Evolutionary conservation across 1,140 invertebrate species (phyloP), one percentile per base, ranked within the genome.

Genomic region (Zaprionus africanus): DNA sequence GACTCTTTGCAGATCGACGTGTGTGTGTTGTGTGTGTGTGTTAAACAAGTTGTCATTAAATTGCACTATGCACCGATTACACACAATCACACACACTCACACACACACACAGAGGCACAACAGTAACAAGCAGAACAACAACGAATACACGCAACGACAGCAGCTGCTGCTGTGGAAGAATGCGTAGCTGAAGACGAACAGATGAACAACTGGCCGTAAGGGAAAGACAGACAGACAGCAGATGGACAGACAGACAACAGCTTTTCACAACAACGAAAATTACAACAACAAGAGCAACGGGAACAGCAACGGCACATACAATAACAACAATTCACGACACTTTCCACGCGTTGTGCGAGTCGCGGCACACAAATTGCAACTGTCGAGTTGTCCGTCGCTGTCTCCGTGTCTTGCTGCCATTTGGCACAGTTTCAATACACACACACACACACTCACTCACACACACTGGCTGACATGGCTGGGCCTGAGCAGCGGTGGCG

Each of bases 21-120:
- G 41, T n/a, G 38, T n/a, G 66, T 56, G 31, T 34, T 34, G 9
- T 34, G 31, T 34, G 31, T 34, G 31, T 72, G 63, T 76, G 84
- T 66, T 88, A 78, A 87, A 84, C 85, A 88, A 71, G 70, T 84
- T 73, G 84, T 83, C 81, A 88, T 81, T 88, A 80, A 87, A 82
- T 86, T 74, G 71, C 51, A 65, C 65, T 64, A 51, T 60, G 46
- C 66, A 81, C 36, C 38, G 66, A 63, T 74, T 58, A 68, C 28
- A 60, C 28, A 54, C 41, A 46, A n/a, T n/a, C 41, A 9, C n/a
- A 7, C 0, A 46, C 15, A 46, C 7, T 9, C n/a, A n/a, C n/a
- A 17, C 41, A 17, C n/a, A n/a, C n/a, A 17, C 41, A 17, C 41
- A 17, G 13, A 41, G 15, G 4, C n/a, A 46, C 41, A 2, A 17